Evolutionary conservation across 2,888 invertebrate species (phyloP).

Genomic region (Ophion costatus): DNA sequence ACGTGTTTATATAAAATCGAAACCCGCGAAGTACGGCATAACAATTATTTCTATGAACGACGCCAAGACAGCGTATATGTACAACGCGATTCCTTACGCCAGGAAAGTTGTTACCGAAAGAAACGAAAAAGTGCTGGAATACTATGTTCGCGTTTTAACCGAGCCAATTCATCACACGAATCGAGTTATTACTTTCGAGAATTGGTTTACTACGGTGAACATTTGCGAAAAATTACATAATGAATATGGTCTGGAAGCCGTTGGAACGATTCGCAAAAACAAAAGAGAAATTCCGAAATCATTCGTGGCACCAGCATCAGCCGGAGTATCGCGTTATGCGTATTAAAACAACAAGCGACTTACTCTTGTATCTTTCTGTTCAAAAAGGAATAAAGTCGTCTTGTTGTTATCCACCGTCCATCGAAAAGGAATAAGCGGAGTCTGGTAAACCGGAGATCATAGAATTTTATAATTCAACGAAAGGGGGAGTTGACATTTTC

Average conservation of each 20-base stretch:
- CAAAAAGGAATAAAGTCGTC: constrained; percentile 55
- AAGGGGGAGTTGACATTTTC: constrained; percentile 20
- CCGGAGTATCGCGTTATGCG: constrained; percentile 1
- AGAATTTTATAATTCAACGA: constrained; percentile 21
- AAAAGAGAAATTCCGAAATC: constrained; percentile 42
- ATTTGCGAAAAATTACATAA: constrained; percentile 58
- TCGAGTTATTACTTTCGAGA: constrained; percentile 66
- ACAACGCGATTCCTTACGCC: constrained; percentile 58
- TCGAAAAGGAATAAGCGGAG: neutral
- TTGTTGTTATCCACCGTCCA: constrained; percentile 44
- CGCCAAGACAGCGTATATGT: constrained; percentile 55
- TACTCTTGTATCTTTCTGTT: constrained; percentile 69
- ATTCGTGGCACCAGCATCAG: constrained; percentile 1
- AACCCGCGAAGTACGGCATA: constrained; percentile 72
- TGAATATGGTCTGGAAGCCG: constrained; percentile 60
- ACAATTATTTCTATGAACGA: constrained; percentile 70
- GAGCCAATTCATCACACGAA: constrained; percentile 61
- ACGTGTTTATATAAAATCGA: constrained; percentile 67
- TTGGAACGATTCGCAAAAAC: constrained; percentile 69
- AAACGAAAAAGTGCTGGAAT: constrained; percentile 55
- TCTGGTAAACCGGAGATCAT: constrained; percentile 20
- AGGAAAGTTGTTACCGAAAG: constrained; percentile 43
- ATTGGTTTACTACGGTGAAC: constrained; percentile 68
- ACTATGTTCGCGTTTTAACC: constrained; percentile 64
- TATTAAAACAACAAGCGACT: constrained; percentile 12